Base-by-base conservation (phyloP, 2,113 vertebrate genomes). In the Sander lucioperca region DNA sequence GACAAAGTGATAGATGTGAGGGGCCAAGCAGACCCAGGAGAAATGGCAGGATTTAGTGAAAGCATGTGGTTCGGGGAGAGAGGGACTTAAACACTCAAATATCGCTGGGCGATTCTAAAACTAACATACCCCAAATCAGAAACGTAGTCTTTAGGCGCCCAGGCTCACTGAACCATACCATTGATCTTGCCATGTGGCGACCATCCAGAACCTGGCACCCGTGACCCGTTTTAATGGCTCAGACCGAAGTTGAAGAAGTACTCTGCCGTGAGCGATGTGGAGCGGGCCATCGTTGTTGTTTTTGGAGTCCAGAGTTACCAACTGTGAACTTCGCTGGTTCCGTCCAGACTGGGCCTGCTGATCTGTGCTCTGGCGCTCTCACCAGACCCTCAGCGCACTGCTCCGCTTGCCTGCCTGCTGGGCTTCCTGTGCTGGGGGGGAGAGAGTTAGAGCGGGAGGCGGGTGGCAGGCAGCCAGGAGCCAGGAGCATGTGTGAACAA, bases 401-500 rank as follows among this genome's bases (percentile, higher is more conserved):
- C 81, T 65, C 74, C 36, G 18, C 85, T 67, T 9, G 73, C 79
- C 79, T 80, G 84, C 81, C 85, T 87, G 83, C 82, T 85, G 74
- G 82, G 82, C 82, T 87, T 91, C 90, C 86, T 92, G 86, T 83
- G 79, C 69, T 18, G 33, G 75, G 81, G 63, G 62, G 43, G 76
- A 48, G 82, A 58, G 30, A 4, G 80, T 30, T 33, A 45, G 71
- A 75, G 56, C 5, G 3, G 27, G 90, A 87, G 79, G 75, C 45
- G 63, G 70, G 81, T 89, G 89, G 90, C 91, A 15, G 81, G 67
- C 67, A 43, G 84, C 92, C 84, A 92, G 86, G 13, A 79, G 74
- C 77, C 84, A 81, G 67, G 65, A 91, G 80, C 88, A 90, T 91
- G 84, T 92, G 93, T 90, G 91, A 92, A 89, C 90, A 92, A 91